These are phyloP conservation scores for Melanotaenia pygmaea DNA, from an alignment of 2,797 vertebrate species.

Conservation along the genomic window DNA sequence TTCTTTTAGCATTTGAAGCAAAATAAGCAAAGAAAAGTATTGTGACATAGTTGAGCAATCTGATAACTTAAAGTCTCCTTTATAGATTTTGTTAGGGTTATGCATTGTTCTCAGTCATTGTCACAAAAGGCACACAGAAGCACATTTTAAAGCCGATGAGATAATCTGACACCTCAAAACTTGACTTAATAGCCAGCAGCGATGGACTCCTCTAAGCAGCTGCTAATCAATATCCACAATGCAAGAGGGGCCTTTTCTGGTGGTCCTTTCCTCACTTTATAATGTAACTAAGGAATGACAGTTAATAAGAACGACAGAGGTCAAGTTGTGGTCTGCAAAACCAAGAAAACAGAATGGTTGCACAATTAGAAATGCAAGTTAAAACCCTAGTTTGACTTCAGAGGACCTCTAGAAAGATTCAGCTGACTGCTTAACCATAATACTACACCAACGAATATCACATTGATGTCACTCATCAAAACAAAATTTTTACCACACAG, in stretches of 20 bases:
- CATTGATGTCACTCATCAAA: background rate
- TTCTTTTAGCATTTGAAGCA: background rate
- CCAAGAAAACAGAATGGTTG: background rate
- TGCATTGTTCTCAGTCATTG: conserved; percentile 2
- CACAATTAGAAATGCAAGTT: background rate
- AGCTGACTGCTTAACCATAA: background rate
- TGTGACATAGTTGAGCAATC: background rate
- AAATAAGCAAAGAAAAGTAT: background rate
- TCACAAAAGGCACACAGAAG: background rate
- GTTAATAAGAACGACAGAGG: conserved; percentile 1
- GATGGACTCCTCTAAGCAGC: background rate
- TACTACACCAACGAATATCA: background rate
- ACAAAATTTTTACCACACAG: background rate
- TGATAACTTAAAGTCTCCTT: background rate
- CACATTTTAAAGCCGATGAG: background rate
- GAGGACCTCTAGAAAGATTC: background rate
- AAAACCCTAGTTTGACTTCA: background rate
- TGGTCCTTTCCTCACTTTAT: background rate
- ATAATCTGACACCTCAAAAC: background rate
- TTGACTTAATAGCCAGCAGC: background rate
- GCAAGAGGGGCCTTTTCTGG: background rate
- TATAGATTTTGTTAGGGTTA: background rate
- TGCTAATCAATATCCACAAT: background rate
- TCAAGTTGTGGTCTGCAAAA: conserved; percentile 8
- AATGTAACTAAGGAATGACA: conserved; percentile 5